phyloP scores from a whole-genome alignment of 2,888 invertebrate genomes.

The Drosophila mimica region DNA sequence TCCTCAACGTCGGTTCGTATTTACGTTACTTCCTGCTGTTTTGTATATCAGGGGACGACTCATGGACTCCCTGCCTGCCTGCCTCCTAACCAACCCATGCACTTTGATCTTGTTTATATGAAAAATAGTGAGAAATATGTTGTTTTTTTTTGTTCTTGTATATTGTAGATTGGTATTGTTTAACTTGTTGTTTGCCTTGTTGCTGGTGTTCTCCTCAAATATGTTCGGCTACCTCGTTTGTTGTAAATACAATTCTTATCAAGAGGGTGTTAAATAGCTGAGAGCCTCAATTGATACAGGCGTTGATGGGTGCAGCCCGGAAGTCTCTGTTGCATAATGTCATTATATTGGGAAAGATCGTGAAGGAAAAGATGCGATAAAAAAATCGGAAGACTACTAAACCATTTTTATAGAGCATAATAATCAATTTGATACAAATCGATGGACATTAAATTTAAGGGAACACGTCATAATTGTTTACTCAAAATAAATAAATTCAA shows the following conservation, averaged over 20 bases:
- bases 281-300: conserved; percentile 43
- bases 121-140: conserved; percentile 72
- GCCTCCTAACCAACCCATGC: conserved; percentile 37
- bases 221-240: conserved; percentile 25
- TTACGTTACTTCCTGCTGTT: conserved; percentile 78
- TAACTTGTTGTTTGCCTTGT: conserved; percentile 28
- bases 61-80: conserved; percentile 57
- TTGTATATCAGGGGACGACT: conserved; percentile 76
- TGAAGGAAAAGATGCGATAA: conserved; percentile 21
- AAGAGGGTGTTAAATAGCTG: conserved; percentile 73
- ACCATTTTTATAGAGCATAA: background rate
- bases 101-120: conserved; percentile 80
- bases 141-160: conserved; percentile 29
- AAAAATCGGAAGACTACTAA: background rate
- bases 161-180: conserved; percentile 50
- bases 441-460: background rate
- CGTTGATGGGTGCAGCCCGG: conserved; percentile 43
- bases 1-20: conserved; percentile 49
- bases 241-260: conserved; percentile 73
- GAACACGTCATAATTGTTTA: background rate
- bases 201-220: conserved; percentile 13
- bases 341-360: conserved; percentile 53
- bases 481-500: background rate
- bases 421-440: too few relatives aligned
- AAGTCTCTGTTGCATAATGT: conserved; percentile 46